Evolutionary conservation across 2,113 vertebrate species (phyloP).

Genomic region (Rissa tridactyla): DNA sequence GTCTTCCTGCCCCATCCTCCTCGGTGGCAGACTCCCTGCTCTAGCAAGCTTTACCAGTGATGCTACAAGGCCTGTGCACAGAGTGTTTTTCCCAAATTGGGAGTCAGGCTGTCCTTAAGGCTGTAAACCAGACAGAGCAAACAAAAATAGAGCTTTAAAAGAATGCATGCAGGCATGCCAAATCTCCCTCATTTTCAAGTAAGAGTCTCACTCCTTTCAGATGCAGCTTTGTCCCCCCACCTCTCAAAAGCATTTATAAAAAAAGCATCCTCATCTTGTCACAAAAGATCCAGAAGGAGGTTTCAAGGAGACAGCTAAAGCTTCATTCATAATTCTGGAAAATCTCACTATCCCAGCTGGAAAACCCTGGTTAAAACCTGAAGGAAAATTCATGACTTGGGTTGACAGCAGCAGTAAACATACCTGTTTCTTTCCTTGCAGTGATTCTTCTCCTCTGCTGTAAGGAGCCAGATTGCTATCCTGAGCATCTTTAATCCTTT

Average conservation of each 20-base stretch:
- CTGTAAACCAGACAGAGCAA: constrained; percentile 49
- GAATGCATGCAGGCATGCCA: constrained; percentile 44
- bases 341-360: neutral
- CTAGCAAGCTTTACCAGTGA: neutral
- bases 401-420: neutral
- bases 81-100: constrained; percentile 54
- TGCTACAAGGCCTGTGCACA: neutral
- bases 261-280: neutral
- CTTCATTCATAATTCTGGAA: constrained; percentile 23
- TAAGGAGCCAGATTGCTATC: neutral
- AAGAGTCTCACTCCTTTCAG: neutral
- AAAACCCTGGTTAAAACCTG: neutral
- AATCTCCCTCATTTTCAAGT: neutral
- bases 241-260: neutral
- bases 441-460: neutral
- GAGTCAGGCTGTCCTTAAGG: constrained; percentile 21
- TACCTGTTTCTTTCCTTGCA: neutral
- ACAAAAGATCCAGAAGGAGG: neutral
- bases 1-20: neutral
- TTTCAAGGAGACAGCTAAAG: neutral
- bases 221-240: neutral
- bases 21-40: neutral
- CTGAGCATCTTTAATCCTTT: neutral
- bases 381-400: neutral
- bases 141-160: constrained; percentile 55